Evolutionary conservation across 2,113 vertebrate species (phyloP).

Genomic region (Tychaedon coryphoeus): DNA sequence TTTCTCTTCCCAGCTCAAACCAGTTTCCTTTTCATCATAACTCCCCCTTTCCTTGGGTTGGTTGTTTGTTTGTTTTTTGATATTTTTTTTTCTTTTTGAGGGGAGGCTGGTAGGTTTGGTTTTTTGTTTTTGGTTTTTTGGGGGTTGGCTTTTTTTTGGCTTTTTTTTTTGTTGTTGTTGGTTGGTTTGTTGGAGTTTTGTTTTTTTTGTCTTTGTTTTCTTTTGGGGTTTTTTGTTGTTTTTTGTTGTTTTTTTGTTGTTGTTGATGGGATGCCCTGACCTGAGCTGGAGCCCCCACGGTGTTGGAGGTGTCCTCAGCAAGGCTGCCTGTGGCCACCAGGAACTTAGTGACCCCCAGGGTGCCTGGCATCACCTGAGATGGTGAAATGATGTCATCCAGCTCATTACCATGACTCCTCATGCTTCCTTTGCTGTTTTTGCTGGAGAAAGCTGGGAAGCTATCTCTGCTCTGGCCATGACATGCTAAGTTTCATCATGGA

Average conservation of each 20-base stretch:
- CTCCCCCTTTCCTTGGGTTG: background rate
- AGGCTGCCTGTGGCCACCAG: background rate
- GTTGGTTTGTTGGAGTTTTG: no score
- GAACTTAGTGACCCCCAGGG: background rate
- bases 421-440: background rate
- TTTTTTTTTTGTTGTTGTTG: no score
- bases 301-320: background rate
- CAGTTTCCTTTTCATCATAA: background rate
- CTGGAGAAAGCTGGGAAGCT: background rate
- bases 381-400: background rate
- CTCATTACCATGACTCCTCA: background rate
- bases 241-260: no score
- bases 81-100: background rate
- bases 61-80: no score
- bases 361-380: fast-evolving
- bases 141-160: background rate
- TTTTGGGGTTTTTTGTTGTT: background rate
- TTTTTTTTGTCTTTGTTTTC: background rate
- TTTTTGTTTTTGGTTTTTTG: background rate
- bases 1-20: background rate
- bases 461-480: fast-evolving
- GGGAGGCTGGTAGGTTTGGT: background rate
- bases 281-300: background rate
- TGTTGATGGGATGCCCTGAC: background rate
- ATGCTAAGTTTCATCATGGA: background rate